Percentiles rank a stretch among this genome's conserved stretches.
These are phyloP conservation scores for Polypterus senegalus DNA, from an alignment of 2,113 vertebrate genomes.

Conservation along the genomic window DNA sequence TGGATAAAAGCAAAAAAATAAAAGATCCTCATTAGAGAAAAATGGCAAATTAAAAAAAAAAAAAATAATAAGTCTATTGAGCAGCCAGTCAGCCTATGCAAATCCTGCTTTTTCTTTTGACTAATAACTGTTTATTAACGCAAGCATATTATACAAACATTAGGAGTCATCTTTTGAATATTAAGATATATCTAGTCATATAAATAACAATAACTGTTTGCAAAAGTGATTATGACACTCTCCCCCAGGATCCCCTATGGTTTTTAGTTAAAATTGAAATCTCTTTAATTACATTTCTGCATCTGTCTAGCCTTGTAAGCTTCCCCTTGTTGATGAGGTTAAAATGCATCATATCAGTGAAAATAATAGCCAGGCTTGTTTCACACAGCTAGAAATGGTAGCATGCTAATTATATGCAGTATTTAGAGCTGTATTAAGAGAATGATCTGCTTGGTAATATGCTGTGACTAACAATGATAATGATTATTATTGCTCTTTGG, in stretches of 20 bases:
- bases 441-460: not conserved
- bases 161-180: too few species aligned
- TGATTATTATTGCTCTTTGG: not conserved
- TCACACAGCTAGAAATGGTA: not conserved
- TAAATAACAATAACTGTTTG: conserved; percentile 9
- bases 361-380: not conserved
- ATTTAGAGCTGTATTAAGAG: not conserved
- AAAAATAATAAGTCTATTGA: too few species aligned
- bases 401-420: not conserved
- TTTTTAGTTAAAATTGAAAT: conserved; percentile 2
- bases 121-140: too few species aligned
- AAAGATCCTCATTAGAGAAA: too few species aligned
- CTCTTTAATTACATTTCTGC: conserved; percentile 11
- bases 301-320: conserved; percentile 5
- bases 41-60: too few species aligned
- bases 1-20: too few species aligned
- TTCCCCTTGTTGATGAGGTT: not conserved
- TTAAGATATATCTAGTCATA: not conserved
- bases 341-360: conserved; percentile 2
- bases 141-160: too few species aligned
- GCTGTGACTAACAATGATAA: not conserved
- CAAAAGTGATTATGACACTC: conserved; percentile 2
- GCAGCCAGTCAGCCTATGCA: too few species aligned
- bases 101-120: too few species aligned
- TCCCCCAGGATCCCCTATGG: conserved; percentile 1